These are phyloP conservation scores for Odocoileus virginianus DNA, from an alignment of 2,113 vertebrate genomes.

Conservation along the genomic window DNA sequence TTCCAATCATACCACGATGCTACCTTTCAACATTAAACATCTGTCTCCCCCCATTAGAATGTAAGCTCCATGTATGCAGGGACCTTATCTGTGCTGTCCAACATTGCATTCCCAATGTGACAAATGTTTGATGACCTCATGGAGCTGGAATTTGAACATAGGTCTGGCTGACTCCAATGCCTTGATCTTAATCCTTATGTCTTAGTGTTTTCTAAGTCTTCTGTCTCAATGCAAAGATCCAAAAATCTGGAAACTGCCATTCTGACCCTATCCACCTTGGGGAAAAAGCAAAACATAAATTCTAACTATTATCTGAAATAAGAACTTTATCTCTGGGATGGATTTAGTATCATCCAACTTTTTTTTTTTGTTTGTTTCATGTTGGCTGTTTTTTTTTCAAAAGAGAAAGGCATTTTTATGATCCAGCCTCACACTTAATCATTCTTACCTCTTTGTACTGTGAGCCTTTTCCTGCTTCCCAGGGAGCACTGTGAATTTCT, in stretches of 20 bases:
- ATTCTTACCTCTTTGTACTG: constrained; percentile 45
- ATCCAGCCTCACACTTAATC: constrained; percentile 30
- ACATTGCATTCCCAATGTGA: not conserved
- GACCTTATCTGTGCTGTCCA: not conserved
- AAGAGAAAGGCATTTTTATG: constrained; percentile 44
- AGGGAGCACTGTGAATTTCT: constrained; percentile 43
- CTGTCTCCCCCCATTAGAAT: not conserved
- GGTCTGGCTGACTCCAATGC: not conserved
- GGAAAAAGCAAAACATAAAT: constrained; percentile 42
- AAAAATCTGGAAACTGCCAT: constrained; percentile 4
- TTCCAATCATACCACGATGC: not conserved
- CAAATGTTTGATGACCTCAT: not conserved
- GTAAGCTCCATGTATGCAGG: not conserved
- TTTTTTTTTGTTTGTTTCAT: constrained; percentile 27
- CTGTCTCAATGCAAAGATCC: not conserved
- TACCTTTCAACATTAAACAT: not conserved
- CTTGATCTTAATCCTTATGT: not conserved
- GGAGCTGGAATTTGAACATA: not conserved
- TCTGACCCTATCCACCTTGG: constrained; percentile 25
- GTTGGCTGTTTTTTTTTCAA: not conserved
- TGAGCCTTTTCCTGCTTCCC: constrained; percentile 44
- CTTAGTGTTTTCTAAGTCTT: not conserved
- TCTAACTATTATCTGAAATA: constrained; percentile 52
- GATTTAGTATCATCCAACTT: constrained; percentile 50
- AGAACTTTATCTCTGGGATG: constrained; percentile 49